Conservation (phyloP, 2,888 invertebrate species). For the Lepidocyrtinus sp. region DNA sequence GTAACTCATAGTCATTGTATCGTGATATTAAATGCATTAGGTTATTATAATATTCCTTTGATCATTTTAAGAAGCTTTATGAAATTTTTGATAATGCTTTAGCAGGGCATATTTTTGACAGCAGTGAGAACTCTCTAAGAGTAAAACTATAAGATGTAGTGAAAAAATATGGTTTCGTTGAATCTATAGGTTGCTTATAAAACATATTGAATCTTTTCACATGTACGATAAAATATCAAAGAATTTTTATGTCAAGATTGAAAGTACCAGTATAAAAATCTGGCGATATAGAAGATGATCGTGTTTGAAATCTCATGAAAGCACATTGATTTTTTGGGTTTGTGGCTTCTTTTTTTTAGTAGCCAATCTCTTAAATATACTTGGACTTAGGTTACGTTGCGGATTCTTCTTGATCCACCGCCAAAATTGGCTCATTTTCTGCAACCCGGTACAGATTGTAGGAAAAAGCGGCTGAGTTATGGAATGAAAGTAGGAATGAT, state of each 20-base stretch:
- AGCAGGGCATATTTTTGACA: slow-evolving; percentile 11
- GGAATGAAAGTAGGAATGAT: neutral
- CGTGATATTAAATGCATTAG: slow-evolving; percentile 4
- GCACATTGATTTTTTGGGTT: slow-evolving; percentile 25
- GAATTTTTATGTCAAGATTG: slow-evolving; percentile 1
- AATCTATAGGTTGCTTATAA: no score
- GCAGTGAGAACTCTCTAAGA: neutral
- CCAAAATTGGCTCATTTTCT: slow-evolving; percentile 49
- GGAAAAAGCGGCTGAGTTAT: neutral
- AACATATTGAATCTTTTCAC: neutral
- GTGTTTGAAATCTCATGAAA: slow-evolving; percentile 30
- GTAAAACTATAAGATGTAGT: no score
- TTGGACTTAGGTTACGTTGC: neutral
- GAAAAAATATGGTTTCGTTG: no score
- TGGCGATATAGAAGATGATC: slow-evolving; percentile 6
- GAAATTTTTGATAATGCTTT: neutral
- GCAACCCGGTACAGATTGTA: slow-evolving; percentile 6
- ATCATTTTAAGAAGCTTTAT: neutral
- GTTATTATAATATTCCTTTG: slow-evolving; percentile 2
- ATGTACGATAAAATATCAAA: neutral
- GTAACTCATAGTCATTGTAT: neutral
- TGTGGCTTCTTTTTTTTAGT: slow-evolving; percentile 19
- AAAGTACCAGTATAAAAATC: neutral
- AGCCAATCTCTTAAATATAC: neutral
- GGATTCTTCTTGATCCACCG: slow-evolving; percentile 42